phyloP scores from a whole-genome alignment of 2,888 invertebrate genomes.

The Parapristionchus giblindavisi region DNA sequence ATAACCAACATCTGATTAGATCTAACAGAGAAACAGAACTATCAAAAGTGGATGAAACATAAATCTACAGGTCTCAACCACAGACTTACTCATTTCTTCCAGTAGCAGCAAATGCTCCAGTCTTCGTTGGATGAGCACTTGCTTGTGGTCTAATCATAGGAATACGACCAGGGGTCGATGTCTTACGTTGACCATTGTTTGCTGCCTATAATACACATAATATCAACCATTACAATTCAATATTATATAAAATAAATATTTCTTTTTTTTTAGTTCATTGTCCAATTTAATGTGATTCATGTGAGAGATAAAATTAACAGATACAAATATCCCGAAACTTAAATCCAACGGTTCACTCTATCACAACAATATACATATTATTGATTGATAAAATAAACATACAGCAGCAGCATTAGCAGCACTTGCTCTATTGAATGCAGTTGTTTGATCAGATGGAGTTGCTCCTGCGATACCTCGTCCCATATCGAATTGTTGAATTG shows the following conservation, averaged over 20 bases:
- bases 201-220: constrained; percentile 3
- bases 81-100: background rate
- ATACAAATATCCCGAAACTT: no score
- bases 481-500: constrained; percentile 36
- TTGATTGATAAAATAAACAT: no score
- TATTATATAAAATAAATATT: no score
- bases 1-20: background rate
- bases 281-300: no score
- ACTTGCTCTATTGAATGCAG: constrained; percentile 21
- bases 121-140: constrained; percentile 22
- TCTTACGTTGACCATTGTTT: constrained; percentile 42
- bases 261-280: no score
- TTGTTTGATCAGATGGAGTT: background rate
- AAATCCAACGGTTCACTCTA: no score
- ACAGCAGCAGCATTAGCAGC: constrained; percentile 22
- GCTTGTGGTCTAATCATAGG: constrained; percentile 42
- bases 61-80: background rate
- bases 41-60: background rate
- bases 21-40: background rate
- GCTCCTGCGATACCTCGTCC: background rate
- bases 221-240: no score
- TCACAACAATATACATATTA: no score
- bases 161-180: constrained; percentile 49
- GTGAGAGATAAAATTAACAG: no score
- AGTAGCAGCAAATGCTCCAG: no score